Evolutionary conservation across 2,797 vertebrate genomes (phyloP).

Genomic region (Lacerta bilineata): DNA sequence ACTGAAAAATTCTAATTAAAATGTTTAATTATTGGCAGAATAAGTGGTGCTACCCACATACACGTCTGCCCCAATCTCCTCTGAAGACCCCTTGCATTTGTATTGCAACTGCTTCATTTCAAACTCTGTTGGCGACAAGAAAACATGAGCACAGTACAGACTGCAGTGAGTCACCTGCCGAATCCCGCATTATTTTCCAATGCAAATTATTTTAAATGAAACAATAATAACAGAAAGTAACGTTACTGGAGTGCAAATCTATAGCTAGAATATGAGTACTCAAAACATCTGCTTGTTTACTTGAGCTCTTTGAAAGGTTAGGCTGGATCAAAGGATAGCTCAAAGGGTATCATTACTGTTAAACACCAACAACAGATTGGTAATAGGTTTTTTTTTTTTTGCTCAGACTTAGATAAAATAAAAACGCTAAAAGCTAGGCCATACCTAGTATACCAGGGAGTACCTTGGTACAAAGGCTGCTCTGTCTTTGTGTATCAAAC

Average conservation of each 20-base stretch:
- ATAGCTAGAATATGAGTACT: neutral
- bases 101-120: neutral
- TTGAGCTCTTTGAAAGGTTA: conserved; percentile 20
- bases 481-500: neutral
- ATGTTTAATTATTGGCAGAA: neutral
- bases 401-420: neutral
- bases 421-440: neutral
- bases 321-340: conserved; percentile 24
- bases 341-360: neutral
- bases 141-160: neutral
- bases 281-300: neutral
- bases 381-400: neutral
- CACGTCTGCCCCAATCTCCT: conserved; percentile 11
- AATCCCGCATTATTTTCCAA: conserved; percentile 19
- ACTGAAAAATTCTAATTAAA: conserved; percentile 43
- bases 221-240: neutral
- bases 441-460: neutral
- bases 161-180: neutral
- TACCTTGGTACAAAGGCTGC: neutral
- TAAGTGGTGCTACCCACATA: neutral
- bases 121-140: neutral
- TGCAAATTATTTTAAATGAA: neutral
- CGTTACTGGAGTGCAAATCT: neutral
- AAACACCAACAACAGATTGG: conserved; percentile 24
- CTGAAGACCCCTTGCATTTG: accelerated